These are phyloP conservation scores for Chrysodeixis includens DNA, from an alignment of 2,888 invertebrate genomes.

Conservation along the genomic window DNA sequence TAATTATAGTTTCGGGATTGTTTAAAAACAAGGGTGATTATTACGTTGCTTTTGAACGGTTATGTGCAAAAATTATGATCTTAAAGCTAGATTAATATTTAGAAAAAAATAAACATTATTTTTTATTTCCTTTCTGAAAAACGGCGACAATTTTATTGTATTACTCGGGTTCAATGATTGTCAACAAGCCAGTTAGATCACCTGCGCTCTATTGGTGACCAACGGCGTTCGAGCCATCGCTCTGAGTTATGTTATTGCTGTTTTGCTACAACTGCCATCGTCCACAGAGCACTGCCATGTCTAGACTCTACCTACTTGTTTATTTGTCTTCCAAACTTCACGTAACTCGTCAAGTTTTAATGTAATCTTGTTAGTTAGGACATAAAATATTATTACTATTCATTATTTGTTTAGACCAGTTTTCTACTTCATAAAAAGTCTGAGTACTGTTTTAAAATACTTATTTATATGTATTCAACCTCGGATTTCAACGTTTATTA, in stretches of 20 bases:
- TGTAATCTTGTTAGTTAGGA: neutral
- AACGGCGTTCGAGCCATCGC: constrained; percentile 11
- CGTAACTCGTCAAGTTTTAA: neutral
- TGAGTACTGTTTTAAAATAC: too few species aligned
- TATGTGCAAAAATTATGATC: too few species aligned
- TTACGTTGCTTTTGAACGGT: too few species aligned
- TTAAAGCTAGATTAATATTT: too few species aligned
- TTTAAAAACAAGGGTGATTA: too few species aligned
- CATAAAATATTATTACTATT: neutral
- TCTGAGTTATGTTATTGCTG: constrained; percentile 17
- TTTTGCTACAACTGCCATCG: constrained; percentile 10
- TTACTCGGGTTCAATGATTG: neutral
- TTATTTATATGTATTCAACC: neutral
- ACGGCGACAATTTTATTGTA: too few species aligned
- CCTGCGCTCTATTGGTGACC: neutral
- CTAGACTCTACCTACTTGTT: constrained; percentile 16
- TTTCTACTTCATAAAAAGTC: too few species aligned
- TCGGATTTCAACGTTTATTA: neutral
- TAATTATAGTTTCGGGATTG: too few species aligned
- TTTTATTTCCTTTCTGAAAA: too few species aligned
- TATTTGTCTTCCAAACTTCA: constrained; percentile 15
- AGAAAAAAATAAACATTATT: too few species aligned
- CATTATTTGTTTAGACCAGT: neutral
- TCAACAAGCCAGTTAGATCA: constrained; percentile 10
- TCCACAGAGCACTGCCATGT: neutral